Evolutionary conservation across 1,140 invertebrate genomes (phyloP).

Genomic region (Yoshiicerus persimilis): DNA sequence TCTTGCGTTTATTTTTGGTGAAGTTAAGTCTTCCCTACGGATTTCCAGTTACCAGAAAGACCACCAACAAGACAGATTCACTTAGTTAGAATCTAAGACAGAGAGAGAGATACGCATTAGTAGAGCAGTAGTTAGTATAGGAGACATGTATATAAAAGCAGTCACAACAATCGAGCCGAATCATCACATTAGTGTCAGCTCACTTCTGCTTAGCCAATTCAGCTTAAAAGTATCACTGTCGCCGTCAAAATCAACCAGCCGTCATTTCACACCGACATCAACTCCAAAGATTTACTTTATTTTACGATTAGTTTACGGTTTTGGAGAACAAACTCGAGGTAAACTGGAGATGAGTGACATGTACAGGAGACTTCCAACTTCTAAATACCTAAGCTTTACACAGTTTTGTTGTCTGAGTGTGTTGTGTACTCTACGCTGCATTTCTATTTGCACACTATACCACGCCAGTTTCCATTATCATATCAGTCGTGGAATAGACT

Average conservation of each 20-base stretch:
- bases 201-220: constrained; percentile 10
- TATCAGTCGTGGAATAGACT: constrained; percentile 7
- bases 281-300: constrained; percentile 21
- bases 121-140: not conserved
- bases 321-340: constrained; percentile 2
- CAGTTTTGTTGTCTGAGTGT: not conserved
- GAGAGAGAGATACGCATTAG: not conserved
- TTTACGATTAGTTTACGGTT: constrained; percentile 13
- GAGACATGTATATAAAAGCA: not conserved
- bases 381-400: not conserved
- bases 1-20: constrained; percentile 21
- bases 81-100: not conserved
- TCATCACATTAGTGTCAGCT: constrained; percentile 16
- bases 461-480: not conserved
- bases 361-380: not conserved
- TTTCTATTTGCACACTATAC: not conserved
- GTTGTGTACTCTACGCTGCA: not conserved
- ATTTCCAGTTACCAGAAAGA: not conserved
- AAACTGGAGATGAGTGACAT: constrained; percentile 19
- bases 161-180: constrained; percentile 27
- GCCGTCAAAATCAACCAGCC: constrained; percentile 21
- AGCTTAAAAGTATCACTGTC: not conserved
- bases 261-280: constrained; percentile 26
- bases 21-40: constrained; percentile 1
- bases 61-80: constrained; percentile 12